Base-by-base conservation (phyloP, 2,888 invertebrate genomes). In the Notocelia uddmanniana region DNA sequence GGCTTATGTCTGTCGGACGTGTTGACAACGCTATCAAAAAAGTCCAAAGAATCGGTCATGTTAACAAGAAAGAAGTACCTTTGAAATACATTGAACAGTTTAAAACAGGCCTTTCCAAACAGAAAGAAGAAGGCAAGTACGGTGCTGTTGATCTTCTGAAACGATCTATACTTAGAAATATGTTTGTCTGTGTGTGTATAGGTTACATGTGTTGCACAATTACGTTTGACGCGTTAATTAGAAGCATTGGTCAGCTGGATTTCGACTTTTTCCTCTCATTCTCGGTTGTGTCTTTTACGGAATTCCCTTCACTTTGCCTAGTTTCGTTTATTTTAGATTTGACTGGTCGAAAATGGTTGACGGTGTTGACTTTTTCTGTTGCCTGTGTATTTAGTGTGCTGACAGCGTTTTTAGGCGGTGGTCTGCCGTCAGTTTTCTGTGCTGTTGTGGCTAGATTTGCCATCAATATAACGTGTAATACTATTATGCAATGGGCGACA, bases 251-350 rank as follows among this genome's bases (percentile, higher is more conserved):
- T 1, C 80, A 83, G 13, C 75, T 91, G 48, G 69, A 86, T 23
- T 91, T 86, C 64, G 83, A 91, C 74, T 89, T 89, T 72, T 91
- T 91, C 74, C 48, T 90, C 18, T 90, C 91, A 0, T 91, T 91
- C 73, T 84, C 89, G 10, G 75, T 90, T 3, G 78, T 89, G 15
- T 90, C 90, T 1, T 76, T 89, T 5, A 91, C 90, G 1, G 91
- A 91, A 74, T 84, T 88, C 11, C 91, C 91, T 1, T 88, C 91
- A 0, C 67, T 89, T 10, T 45, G 87, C 3, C 57, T 91, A 55
- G 69, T 90, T n/a, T 81, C 89, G 0, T 87, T 91, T 66, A 73
- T 84, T 13, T 78, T 89, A 72, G 91, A 91, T 73, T 76, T 79
- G 45, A 83, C 84, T 2, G 91, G 91, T 11, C 84, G 91, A 48